Evolutionary conservation across 2,113 vertebrate genomes (phyloP).

Genomic region (Myotis davidii): DNA sequence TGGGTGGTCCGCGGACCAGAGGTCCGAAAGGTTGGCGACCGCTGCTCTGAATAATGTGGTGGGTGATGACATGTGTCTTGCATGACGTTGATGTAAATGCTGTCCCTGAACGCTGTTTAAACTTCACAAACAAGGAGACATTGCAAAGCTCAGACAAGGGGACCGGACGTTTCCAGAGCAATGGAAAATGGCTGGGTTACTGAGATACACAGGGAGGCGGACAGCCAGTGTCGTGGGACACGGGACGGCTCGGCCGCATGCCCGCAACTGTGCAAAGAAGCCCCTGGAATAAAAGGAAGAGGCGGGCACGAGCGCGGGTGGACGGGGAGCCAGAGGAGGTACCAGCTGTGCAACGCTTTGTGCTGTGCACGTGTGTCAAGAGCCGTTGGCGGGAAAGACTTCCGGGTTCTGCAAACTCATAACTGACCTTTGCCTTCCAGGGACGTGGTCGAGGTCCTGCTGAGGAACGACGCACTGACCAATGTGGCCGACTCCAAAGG

Average conservation of each 20-base stretch:
- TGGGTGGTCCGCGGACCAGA: too few species aligned
- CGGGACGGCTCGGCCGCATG: neutral
- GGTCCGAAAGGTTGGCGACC: too few species aligned
- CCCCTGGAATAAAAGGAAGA: neutral
- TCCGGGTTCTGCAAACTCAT: slow-evolving; percentile 19
- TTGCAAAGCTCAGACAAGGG: neutral
- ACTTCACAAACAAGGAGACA: neutral
- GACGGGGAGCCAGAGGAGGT: neutral
- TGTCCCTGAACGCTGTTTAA: neutral
- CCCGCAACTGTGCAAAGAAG: neutral
- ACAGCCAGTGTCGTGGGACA: neutral
- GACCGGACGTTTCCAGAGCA: neutral
- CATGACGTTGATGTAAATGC: slow-evolving; percentile 22
- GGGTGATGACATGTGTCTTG: neutral
- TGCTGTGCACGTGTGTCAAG: neutral
- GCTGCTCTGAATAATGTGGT: neutral
- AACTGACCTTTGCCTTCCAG: slow-evolving; percentile 83
- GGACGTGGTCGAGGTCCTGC: slow-evolving; percentile 94
- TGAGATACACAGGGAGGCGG: neutral
- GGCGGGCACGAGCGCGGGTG: neutral
- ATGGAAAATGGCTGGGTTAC: neutral
- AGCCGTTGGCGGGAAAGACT: neutral
- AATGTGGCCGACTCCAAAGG: slow-evolving; percentile 98
- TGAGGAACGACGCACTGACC: slow-evolving; percentile 96
- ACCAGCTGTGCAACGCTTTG: neutral